Evolutionary conservation across 2,797 vertebrate genomes (phyloP).

Genomic region (Pachyuromys duprasi): DNA sequence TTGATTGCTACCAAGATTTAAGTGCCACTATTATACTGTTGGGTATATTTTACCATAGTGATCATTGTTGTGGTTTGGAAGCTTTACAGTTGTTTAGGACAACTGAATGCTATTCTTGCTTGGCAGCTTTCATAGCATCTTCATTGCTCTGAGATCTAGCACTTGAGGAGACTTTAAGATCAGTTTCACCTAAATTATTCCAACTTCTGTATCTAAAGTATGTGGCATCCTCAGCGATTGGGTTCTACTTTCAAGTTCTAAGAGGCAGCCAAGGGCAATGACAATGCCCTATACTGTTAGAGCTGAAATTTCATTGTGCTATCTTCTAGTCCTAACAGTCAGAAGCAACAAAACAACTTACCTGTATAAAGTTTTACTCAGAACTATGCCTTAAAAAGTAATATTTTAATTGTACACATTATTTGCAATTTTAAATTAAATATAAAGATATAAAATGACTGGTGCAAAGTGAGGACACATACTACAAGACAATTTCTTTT

Average conservation of each 20-base stretch:
- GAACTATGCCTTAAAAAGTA: not conserved
- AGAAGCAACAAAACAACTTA: not conserved
- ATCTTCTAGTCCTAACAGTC: not conserved
- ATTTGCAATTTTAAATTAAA: slow-evolving; percentile 31
- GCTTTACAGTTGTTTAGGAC: not conserved
- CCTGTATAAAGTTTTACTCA: not conserved
- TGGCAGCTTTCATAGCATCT: not conserved
- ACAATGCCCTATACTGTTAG: not conserved
- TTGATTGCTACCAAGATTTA: not conserved
- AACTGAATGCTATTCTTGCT: not conserved
- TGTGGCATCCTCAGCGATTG: no score
- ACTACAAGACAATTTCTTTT: not conserved
- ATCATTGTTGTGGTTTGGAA: not conserved
- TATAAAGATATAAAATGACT: slow-evolving; percentile 27
- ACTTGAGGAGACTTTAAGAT: not conserved
- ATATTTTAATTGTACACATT: not conserved
- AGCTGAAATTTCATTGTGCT: not conserved
- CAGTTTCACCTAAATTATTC: not conserved
- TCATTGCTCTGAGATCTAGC: not conserved
- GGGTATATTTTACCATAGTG: not conserved
- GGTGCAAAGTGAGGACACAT: not conserved
- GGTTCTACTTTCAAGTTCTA: not conserved
- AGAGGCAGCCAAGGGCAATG: no score
- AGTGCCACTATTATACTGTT: not conserved
- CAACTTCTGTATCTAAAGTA: not conserved